Base-by-base conservation (phyloP, 2,888 invertebrate species). In the Hipparchia semele region DNA sequence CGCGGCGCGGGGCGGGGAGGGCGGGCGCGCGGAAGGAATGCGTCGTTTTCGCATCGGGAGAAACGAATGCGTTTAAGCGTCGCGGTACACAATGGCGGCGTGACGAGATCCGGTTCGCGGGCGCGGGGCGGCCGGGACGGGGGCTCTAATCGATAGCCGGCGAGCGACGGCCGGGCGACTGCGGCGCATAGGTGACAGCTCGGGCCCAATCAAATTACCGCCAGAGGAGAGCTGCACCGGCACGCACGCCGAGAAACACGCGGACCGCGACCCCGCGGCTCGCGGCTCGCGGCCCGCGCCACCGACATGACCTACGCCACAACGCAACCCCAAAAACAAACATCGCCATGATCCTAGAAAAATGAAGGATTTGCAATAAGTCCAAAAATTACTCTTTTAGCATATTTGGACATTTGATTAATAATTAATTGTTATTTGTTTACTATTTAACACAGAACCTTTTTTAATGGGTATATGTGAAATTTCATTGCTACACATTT, bases 41-140 rank as follows among this genome's bases (percentile, higher is more conserved):
- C 93, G 93, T 93, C 93, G 93, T 93, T 93, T 93, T 94, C 93
- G 93, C 93, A 94, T 93, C 92, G 92, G 93, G 93, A 94, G 93
- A 94, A 94, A 93, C 93, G 93, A 94, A 94, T 94, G 93, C 93
- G 93, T 92, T 92, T 92, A 93, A 93, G 93, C 92, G 91, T 92
- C 93, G 93, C 92, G 92, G 92, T 92, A 93, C 90, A 93, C 93
- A 93, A 93, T 92, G 92, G 93, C 93, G 92, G 92, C 92, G 93
- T 92, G 93, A 94, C 93, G 93, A 93, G 92, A 94, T 92, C 93
- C 93, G 93, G 93, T 92, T 92, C 93, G 92, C 92, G 91, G 91
- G 87, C 85, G 88, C 85, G 90, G 90, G 89, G 89, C 84, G 86
- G 83, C 86, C 86, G 90, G 88, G 78, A 78, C 77, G 75, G 79